Conservation (phyloP, 2,113 vertebrate species). For the Tyrannus savana region DNA sequence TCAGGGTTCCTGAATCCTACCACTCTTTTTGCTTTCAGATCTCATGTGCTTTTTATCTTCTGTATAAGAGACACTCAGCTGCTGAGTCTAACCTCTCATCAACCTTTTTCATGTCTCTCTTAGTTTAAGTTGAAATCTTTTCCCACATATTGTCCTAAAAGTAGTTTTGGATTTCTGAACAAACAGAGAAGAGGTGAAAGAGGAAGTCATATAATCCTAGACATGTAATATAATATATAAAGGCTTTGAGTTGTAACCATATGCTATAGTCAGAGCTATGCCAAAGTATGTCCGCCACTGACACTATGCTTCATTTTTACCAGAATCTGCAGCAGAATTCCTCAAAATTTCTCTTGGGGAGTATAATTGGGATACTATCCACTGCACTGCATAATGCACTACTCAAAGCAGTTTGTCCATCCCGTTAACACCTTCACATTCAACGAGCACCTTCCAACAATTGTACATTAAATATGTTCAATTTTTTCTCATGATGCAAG, state of each 20-base stretch:
- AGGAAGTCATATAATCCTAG: not conserved
- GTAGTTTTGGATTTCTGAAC: not conserved
- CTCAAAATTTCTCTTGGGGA: not conserved
- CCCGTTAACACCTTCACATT: not conserved
- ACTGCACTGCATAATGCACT: not conserved
- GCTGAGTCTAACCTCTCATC: not conserved
- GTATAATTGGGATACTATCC: not conserved
- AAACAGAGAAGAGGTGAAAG: not conserved
- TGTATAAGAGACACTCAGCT: not conserved
- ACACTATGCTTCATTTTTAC: not conserved
- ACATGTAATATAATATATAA: not conserved
- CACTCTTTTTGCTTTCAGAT: not conserved
- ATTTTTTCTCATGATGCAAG: not conserved
- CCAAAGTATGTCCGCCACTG: not conserved
- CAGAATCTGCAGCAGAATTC: not conserved
- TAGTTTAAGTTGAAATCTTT: not conserved
- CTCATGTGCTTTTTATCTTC: not conserved
- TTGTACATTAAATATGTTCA: not conserved
- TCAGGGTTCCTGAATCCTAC: not conserved
- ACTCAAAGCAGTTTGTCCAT: not conserved
- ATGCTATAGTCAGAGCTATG: not conserved
- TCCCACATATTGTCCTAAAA: not conserved
- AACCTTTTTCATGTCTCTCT: not conserved
- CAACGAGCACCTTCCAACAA: not conserved
- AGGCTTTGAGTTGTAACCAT: not conserved